Base-by-base conservation (phyloP, 2,797 vertebrate genomes). In the Pangasius krempfi region DNA sequence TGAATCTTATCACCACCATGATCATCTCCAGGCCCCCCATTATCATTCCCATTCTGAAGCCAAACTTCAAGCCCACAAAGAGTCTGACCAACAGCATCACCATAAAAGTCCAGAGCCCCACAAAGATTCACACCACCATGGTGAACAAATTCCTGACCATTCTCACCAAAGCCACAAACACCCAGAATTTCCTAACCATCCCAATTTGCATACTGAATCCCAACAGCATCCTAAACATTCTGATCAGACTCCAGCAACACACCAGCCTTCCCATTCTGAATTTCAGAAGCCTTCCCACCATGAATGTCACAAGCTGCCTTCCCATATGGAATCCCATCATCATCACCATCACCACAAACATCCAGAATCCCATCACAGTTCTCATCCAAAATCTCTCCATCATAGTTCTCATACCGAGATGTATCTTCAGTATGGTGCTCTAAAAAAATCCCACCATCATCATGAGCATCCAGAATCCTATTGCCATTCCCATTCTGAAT, bases 311-410 rank as follows among this genome's bases (percentile, higher is more conserved):
- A 62, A 62, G 27, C 44, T 62, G 64, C 86, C 10, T 16, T 47
- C 44, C 33, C 81, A 87, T 70, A 84, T 81, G 73, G 81, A 86
- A 56, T 87, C 56, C 20, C 66, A 58, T 75, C 86, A 79, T 30
- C 30, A 88, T 50, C 81, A 78, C 8, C 54, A 84, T 50, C 68
- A 87, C 68, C 79, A 80, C 54, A n/a, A 79, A 12, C 68, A 90
- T 5, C 72, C 85, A 33, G 56, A 76, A 33, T 73, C 80, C 79
- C 40, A 78, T 52, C 89, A 85, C 25, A 66, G 72, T 70, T 70
- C 86, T 30, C 83, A 91, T 25, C 85, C 66, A 81, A 90, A 87
- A 79, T 82, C 86, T 66, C 81, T 84, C 58, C 76, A 87, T 80
- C 82, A 84, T 47, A 47, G 56, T 70, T 68, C 75, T 54, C 47